phyloP scores from a whole-genome alignment of 1,140 invertebrate species.

The Drosophila bocki region DNA sequence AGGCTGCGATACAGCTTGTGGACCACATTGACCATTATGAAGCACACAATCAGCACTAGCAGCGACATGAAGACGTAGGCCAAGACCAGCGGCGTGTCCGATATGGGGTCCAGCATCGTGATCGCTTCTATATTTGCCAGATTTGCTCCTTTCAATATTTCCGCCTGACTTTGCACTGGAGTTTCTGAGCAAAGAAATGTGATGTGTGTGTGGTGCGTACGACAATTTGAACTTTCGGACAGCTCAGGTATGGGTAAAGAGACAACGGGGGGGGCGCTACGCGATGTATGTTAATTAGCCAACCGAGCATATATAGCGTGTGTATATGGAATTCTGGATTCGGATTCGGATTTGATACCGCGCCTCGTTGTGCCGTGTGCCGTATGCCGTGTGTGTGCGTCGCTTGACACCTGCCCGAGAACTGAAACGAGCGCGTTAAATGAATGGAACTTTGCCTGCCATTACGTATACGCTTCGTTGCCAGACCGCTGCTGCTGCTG shows the following conservation, averaged over 20 bases:
- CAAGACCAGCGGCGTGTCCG: constrained; percentile 77
- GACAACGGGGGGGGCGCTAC: constrained; percentile 7
- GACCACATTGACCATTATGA: constrained; percentile 79
- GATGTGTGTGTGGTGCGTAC: constrained; percentile 6
- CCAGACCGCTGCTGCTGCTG: constrained; percentile 33
- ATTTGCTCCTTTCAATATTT: constrained; percentile 16
- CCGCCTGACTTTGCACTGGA: constrained; percentile 11
- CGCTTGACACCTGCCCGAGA: constrained; percentile 64
- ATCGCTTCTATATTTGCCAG: constrained; percentile 14
- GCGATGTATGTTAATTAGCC: constrained; percentile 45
- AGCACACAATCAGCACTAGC: constrained; percentile 76
- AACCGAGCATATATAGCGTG: constrained; percentile 35
- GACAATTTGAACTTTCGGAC: constrained; percentile 15
- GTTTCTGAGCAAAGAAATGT: constrained; percentile 5
- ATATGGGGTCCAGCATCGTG: constrained; percentile 76
- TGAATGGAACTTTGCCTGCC: constrained; percentile 54
- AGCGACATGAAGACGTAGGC: constrained; percentile 79
- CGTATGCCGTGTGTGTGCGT: constrained; percentile 44
- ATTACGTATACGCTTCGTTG: constrained; percentile 63
- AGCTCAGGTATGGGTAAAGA: constrained; percentile 33
- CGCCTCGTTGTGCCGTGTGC: constrained; percentile 22
- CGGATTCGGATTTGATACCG: constrained; percentile 30
- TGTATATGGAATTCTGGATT: constrained; percentile 40
- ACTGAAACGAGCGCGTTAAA: constrained; percentile 55
- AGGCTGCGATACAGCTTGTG: constrained; percentile 75